Conservation (phyloP, 2,888 invertebrate genomes). For the Eupithecia tripunctaria region DNA sequence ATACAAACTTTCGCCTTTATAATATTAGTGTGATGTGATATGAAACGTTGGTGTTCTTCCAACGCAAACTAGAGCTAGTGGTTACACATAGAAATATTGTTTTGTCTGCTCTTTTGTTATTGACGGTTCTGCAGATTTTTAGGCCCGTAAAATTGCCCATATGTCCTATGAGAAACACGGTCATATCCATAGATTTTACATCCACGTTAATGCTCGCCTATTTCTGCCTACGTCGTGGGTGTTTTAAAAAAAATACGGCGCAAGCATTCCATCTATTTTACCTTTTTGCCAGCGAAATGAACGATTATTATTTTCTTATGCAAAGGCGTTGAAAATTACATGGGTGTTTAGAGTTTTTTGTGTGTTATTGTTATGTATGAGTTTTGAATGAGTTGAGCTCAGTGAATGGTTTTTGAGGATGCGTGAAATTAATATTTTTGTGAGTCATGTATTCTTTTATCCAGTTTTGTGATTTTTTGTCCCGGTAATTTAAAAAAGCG, state of each 20-base stretch:
- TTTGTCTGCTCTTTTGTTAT: too few species aligned
- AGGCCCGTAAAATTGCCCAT: too few species aligned
- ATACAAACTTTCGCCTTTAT: too few species aligned
- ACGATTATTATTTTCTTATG: constrained; percentile 26
- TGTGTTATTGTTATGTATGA: not conserved
- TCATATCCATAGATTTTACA: constrained; percentile 9
- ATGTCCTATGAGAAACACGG: too few species aligned
- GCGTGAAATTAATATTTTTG: constrained; percentile 3
- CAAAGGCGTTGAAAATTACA: constrained; percentile 28
- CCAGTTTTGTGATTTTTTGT: not conserved
- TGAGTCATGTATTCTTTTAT: not conserved
- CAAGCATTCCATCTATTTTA: constrained; percentile 14
- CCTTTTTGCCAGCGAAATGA: constrained; percentile 22
- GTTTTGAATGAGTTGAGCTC: not conserved
- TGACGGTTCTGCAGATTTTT: too few species aligned
- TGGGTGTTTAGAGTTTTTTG: constrained; percentile 13
- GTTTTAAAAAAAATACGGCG: constrained; percentile 14
- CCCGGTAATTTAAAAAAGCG: not conserved
- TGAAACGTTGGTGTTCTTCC: too few species aligned
- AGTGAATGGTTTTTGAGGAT: not conserved
- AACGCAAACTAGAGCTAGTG: too few species aligned
- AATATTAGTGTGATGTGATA: too few species aligned
- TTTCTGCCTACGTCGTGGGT: constrained; percentile 16
- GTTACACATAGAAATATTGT: too few species aligned
- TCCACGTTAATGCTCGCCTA: constrained; percentile 7